A percentile compares a stretch with the other conserved stretches of the same genome.
These are phyloP conservation scores for Philonicus albiceps DNA, from an alignment of 2,888 invertebrate genomes.

Conservation along the genomic window DNA sequence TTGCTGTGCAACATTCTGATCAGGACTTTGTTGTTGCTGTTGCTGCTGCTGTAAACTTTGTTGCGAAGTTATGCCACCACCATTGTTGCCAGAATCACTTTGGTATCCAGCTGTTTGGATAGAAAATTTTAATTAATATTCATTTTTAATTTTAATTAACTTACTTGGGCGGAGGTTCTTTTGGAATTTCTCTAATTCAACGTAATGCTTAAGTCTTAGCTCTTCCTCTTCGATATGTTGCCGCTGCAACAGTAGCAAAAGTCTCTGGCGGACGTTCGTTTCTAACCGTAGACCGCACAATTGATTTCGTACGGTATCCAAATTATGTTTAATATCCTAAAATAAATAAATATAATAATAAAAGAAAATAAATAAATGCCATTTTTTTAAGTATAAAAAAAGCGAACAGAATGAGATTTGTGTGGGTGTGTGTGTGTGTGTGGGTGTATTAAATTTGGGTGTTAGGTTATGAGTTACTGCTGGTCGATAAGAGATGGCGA, in stretches of 20 bases:
- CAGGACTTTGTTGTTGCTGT: constrained; percentile 19
- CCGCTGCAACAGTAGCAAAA: constrained; percentile 60
- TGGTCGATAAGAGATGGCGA: background rate
- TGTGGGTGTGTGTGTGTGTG: too few species aligned
- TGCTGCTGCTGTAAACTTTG: background rate
- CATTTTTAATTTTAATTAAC: constrained; percentile 1
- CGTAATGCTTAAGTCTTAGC: constrained; percentile 60
- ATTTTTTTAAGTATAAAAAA: too few species aligned
- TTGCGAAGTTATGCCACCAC: background rate
- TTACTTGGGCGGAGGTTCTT: constrained; percentile 60
- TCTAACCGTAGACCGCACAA: constrained; percentile 60
- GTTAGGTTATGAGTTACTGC: too few species aligned
- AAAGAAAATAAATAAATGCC: too few species aligned
- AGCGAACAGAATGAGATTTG: too few species aligned
- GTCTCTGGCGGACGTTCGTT: constrained; percentile 60
- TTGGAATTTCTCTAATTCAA: constrained; percentile 63
- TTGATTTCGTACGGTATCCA: constrained; percentile 60
- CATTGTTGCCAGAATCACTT: background rate
- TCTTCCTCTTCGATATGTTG: constrained; percentile 63
- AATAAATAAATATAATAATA: background rate
- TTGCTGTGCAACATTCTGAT: background rate
- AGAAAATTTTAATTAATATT: background rate
- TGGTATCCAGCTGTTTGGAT: constrained; percentile 11
- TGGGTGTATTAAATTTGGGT: too few species aligned
- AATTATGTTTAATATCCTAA: constrained; percentile 62